A percentile compares a stretch with the other conserved stretches of the same genome.
Conservation (phyloP, 2,797 vertebrate species). For the Malurus splendens region DNA sequence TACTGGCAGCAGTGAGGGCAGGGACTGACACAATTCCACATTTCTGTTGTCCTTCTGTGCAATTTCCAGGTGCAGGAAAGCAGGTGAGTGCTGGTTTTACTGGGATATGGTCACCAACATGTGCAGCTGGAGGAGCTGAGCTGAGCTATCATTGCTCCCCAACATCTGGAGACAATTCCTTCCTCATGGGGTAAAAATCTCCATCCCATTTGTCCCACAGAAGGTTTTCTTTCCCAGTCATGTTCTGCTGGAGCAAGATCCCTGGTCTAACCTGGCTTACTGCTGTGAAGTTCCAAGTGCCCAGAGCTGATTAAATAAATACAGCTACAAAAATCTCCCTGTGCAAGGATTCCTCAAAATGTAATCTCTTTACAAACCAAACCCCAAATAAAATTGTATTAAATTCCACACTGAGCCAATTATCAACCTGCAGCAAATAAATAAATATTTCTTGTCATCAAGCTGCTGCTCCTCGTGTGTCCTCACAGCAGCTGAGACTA, state of each 20-base stretch:
- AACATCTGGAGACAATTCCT: neutral
- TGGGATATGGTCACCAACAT: neutral
- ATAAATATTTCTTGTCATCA: neutral
- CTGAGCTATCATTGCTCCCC: neutral
- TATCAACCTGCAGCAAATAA: neutral
- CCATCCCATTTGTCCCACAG: neutral
- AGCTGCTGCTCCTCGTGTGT: neutral
- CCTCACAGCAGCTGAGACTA: neutral
- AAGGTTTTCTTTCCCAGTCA: neutral
- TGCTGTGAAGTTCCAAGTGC: neutral
- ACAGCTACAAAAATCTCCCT: neutral
- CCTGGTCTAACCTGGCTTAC: neutral
- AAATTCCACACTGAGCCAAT: slow-evolving; percentile 11
- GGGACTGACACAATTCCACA: neutral
- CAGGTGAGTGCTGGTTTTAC: neutral
- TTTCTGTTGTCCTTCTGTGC: neutral
- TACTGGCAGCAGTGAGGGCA: neutral
- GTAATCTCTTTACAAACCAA: slow-evolving; percentile 30
- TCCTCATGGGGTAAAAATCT: neutral
- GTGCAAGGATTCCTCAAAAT: neutral
- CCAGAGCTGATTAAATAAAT: neutral
- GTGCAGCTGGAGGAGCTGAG: neutral
- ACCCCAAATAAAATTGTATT: slow-evolving; percentile 29
- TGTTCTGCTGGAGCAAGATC: neutral
- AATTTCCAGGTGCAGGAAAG: neutral